Conservation (phyloP, 2,113 vertebrate genomes). For the Meriones unguiculatus region DNA sequence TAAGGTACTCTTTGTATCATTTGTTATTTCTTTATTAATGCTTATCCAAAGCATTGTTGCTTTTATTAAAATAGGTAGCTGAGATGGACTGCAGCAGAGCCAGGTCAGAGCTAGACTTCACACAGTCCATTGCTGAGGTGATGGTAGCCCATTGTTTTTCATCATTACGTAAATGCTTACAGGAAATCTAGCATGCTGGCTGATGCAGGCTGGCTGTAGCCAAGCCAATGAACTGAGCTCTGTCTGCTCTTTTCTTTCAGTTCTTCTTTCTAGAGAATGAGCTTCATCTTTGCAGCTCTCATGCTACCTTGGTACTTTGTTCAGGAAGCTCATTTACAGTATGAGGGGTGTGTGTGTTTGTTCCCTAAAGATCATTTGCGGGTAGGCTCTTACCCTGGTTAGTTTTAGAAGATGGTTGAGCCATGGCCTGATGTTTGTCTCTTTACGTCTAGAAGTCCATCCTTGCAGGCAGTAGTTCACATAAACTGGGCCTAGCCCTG, state of each 20-base stretch:
- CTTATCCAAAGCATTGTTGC: not conserved
- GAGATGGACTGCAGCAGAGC: not conserved
- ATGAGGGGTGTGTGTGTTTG: not conserved
- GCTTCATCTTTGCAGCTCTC: not conserved
- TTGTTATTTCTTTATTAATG: constrained; percentile 10
- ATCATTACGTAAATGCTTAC: not conserved
- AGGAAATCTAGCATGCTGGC: not conserved
- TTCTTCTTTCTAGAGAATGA: not conserved
- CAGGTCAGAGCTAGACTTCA: not conserved
- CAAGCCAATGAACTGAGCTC: not conserved
- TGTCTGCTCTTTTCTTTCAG: too few relatives aligned
- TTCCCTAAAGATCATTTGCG: not conserved
- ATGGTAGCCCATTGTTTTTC: not conserved
- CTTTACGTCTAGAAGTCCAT: not conserved
- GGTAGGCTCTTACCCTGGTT: not conserved
- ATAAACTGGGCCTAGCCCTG: not conserved
- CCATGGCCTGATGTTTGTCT: not conserved
- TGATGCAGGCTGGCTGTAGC: rapidly evolving
- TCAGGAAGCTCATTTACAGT: not conserved
- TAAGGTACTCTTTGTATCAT: not conserved
- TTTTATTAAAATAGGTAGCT: constrained; percentile 19
- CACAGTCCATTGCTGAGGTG: not conserved
- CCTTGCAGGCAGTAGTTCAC: not conserved
- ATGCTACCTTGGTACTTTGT: not conserved
- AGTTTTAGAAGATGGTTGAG: not conserved